These are phyloP conservation scores for Conus betulinus DNA, from an alignment of 1,140 invertebrate species.

Conservation along the genomic window DNA sequence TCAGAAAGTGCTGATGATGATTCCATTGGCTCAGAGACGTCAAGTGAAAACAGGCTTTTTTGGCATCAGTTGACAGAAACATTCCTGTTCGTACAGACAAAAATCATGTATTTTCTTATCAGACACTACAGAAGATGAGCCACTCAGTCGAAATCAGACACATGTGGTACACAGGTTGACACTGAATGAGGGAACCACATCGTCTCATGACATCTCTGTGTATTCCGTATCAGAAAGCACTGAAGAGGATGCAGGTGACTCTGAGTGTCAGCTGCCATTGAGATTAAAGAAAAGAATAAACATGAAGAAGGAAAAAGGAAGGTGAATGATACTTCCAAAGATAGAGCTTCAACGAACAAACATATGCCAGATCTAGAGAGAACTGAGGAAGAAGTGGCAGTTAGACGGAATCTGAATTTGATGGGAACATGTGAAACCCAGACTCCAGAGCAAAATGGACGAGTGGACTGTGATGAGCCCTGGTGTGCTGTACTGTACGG, in stretches of 20 bases:
- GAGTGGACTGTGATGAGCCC: background rate
- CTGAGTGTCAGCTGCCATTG: background rate
- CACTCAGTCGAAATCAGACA: too few species aligned
- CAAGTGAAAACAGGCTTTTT: background rate
- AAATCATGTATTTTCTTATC: background rate
- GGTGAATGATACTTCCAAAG: background rate
- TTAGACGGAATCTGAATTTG: background rate
- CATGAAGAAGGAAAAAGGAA: background rate
- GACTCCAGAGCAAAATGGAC: background rate
- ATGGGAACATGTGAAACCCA: background rate
- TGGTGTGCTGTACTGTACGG: background rate
- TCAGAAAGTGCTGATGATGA: background rate
- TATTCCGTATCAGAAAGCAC: constrained; percentile 1
- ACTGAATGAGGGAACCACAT: background rate
- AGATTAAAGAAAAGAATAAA: background rate
- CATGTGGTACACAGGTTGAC: too few species aligned
- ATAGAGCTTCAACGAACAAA: background rate
- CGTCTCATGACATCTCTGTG: background rate
- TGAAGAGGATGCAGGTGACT: background rate
- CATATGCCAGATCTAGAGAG: background rate
- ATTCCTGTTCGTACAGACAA: background rate
- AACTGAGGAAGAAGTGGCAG: background rate
- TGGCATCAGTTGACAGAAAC: background rate
- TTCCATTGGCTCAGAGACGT: background rate
- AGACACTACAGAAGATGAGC: background rate